Base-by-base conservation (phyloP, 2,888 invertebrate species). In the Eustalomyia histrio region DNA sequence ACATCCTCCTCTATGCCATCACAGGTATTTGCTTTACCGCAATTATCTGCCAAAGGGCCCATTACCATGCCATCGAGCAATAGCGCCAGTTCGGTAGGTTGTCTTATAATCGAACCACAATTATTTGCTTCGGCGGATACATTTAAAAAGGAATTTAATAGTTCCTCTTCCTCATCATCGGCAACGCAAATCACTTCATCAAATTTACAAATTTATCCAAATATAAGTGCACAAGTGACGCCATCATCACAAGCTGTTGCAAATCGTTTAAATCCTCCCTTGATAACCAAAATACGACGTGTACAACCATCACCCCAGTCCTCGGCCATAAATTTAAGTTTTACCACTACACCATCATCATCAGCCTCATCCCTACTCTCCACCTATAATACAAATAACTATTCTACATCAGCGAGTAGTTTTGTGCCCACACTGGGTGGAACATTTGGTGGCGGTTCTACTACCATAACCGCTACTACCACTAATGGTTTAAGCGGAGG, bases 281-380 rank as follows among this genome's bases (percentile, higher is more conserved):
- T 84, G 1, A 84, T 84, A 29, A 84, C 85, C 1, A 88, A 88
- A 72, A 87, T 88, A 78, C 84, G 89, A 1, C 86, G 88, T 1
- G 88, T 88, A 0, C 88, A 88, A 35, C 87, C 88, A 1, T 88
- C 89, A 16, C 89, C 88, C 10, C 89, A 89, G 43, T 86, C 88
- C 5, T 72, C 88, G 9, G 89, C 88, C 57, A 88, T 89, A 1
- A 89, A 88, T 82, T 84, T 88, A 17, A 89, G 89, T 72, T 88
- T 88, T 69, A 84, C 87, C 0, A 84, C 83, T 2, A 68, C 79
- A 8, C 60, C 76, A 18, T 39, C 76, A 10, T 47, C 71, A 47
- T n/a, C 71, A 4, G 33, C 47, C 24, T 53, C 78, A 8, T 47
- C 67, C 29, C 21, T 43, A 3, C 21, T 65, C 1, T 53, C 78